Conservation (phyloP, 2,113 vertebrate species). For the Phainopepla nitens region DNA sequence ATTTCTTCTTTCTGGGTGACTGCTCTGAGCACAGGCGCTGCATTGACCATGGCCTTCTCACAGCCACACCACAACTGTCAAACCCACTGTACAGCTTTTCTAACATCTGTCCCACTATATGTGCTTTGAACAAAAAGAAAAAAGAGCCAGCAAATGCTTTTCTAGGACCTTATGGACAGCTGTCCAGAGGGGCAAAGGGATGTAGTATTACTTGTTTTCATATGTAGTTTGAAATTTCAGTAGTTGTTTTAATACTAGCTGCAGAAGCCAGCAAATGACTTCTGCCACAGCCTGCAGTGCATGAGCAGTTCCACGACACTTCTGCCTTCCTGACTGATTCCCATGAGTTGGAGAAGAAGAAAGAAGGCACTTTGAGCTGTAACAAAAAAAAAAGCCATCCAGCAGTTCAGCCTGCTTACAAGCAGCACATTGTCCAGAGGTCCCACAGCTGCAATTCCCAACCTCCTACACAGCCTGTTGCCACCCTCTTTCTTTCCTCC, state of each 20-base stretch:
- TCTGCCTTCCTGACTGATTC: neutral
- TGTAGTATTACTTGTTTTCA: neutral
- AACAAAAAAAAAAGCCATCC: neutral
- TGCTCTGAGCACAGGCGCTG: neutral
- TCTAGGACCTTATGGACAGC: neutral
- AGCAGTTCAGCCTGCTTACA: neutral
- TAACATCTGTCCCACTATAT: neutral
- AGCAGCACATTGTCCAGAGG: neutral
- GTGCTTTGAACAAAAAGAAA: neutral
- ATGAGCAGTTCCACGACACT: neutral
- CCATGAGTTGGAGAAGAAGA: neutral
- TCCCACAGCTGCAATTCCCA: neutral
- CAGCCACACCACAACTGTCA: neutral
- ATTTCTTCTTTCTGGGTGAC: neutral
- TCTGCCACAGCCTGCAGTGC: neutral
- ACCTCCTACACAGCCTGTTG: neutral
- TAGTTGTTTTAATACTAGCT: neutral
- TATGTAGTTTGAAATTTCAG: neutral
- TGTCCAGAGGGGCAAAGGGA: neutral
- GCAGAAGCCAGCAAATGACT: neutral
- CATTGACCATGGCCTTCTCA: neutral
- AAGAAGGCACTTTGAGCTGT: neutral
- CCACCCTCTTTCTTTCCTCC: neutral
- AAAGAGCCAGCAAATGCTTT: neutral
- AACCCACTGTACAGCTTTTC: neutral